Conservation (phyloP, 2,797 vertebrate species). For the Pangasius larnaudii region DNA sequence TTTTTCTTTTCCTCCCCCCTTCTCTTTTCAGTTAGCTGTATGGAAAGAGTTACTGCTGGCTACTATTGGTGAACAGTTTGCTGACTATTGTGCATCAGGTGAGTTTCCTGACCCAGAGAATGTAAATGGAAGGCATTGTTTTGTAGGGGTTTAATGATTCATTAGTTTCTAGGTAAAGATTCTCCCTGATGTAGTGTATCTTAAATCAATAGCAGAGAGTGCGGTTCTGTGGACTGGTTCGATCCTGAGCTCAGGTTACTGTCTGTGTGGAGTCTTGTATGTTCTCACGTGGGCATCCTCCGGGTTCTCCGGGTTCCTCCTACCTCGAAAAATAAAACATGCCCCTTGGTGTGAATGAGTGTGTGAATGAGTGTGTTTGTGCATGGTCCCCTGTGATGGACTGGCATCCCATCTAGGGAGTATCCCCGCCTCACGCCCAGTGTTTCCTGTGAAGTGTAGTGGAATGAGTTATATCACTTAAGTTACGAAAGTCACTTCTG, state of each 20-base stretch:
- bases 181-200: background rate
- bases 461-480: background rate
- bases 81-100: conserved; percentile 89
- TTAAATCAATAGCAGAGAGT: background rate
- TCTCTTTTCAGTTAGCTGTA: conserved; percentile 78
- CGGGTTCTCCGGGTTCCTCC: background rate
- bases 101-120: conserved; percentile 44
- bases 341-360: background rate
- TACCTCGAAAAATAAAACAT: background rate
- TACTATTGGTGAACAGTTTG: conserved; percentile 95
- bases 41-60: conserved; percentile 96
- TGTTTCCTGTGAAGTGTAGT: background rate
- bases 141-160: background rate
- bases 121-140: background rate
- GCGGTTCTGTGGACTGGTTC: too few species aligned
- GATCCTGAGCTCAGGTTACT: background rate
- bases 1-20: background rate
- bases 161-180: background rate
- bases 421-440: background rate
- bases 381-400: background rate
- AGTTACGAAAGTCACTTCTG: background rate
- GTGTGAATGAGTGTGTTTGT: background rate
- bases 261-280: background rate
- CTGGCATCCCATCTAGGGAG: background rate
- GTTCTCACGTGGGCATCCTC: background rate